Percentiles rank a stretch among this genome's conserved stretches.
Conservation (phyloP, 2,113 vertebrate genomes). For the Neolamprologus sp. region DNA sequence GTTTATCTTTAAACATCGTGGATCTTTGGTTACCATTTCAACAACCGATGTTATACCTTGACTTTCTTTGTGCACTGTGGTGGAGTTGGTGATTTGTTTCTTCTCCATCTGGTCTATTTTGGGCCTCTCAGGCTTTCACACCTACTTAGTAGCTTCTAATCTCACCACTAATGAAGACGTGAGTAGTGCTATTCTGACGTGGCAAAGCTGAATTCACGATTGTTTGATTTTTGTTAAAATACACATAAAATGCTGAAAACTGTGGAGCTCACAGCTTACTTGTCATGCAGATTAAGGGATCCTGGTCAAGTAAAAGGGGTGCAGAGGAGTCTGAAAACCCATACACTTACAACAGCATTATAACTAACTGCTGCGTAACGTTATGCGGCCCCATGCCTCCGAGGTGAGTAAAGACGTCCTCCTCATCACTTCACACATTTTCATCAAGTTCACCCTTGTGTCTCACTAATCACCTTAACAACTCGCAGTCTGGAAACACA, state of each 20-base stretch:
- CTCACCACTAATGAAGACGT: conserved; percentile 97
- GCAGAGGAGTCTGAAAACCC: conserved; percentile 85
- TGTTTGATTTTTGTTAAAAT: background rate
- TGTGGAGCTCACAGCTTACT: background rate
- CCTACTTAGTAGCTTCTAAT: conserved; percentile 94
- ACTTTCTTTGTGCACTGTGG: conserved; percentile 74
- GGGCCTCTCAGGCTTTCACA: conserved; percentile 98
- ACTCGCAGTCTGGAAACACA: background rate
- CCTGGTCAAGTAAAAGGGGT: conserved; percentile 89
- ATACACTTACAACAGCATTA: conserved; percentile 89
- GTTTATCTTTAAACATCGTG: background rate
- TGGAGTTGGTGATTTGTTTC: conserved; percentile 94
- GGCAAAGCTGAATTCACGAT: background rate
- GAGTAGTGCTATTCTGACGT: conserved; percentile 51
- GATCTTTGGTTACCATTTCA: background rate
- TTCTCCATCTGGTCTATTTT: conserved; percentile 97
- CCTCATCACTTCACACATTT: background rate
- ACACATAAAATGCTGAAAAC: background rate
- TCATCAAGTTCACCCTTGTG: background rate
- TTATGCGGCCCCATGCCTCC: conserved; percentile 91
- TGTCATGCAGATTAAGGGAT: conserved; percentile 85
- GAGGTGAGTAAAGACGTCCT: conserved; percentile 71
- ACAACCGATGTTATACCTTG: conserved; percentile 64
- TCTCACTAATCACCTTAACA: background rate
- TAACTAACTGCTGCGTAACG: conserved; percentile 91